These are phyloP conservation scores for Tethea ocularis DNA, from an alignment of 2,888 invertebrate genomes.

Conservation along the genomic window DNA sequence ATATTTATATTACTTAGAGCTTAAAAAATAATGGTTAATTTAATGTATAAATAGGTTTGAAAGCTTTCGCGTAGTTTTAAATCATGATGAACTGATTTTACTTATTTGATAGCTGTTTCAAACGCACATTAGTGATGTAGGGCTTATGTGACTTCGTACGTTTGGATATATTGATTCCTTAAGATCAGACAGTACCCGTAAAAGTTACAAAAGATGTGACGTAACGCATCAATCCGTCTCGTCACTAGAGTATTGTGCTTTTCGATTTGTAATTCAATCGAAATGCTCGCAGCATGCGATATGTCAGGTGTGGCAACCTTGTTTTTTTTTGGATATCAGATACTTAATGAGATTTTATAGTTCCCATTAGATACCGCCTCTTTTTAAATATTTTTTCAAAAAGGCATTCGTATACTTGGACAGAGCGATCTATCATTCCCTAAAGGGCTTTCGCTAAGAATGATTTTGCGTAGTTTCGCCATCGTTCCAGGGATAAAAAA, in stretches of 20 bases:
- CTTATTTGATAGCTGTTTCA: too few species aligned
- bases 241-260: slow-evolving; percentile 53
- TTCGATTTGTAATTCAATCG: slow-evolving; percentile 70
- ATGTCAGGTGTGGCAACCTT: slow-evolving; percentile 64
- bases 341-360: slow-evolving; percentile 19
- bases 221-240: slow-evolving; percentile 56
- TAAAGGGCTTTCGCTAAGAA: not conserved
- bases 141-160: too few species aligned
- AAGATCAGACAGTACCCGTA: not conserved
- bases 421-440: not conserved
- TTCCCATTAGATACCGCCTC: not conserved
- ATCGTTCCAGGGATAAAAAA: too few species aligned
- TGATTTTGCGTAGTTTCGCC: too few species aligned
- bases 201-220: slow-evolving; percentile 43
- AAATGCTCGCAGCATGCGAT: slow-evolving; percentile 65
- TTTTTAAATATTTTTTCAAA: not conserved
- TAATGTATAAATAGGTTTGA: too few species aligned
- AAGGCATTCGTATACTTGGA: not conserved
- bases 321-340: slow-evolving; percentile 42
- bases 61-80: too few species aligned
- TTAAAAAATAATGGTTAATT: too few species aligned
- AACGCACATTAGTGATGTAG: too few species aligned
- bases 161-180: not conserved
- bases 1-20: too few species aligned
- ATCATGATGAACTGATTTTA: too few species aligned